Base-by-base conservation (phyloP, 2,113 vertebrate genomes). In the Tretioscincus oriximinensis region DNA sequence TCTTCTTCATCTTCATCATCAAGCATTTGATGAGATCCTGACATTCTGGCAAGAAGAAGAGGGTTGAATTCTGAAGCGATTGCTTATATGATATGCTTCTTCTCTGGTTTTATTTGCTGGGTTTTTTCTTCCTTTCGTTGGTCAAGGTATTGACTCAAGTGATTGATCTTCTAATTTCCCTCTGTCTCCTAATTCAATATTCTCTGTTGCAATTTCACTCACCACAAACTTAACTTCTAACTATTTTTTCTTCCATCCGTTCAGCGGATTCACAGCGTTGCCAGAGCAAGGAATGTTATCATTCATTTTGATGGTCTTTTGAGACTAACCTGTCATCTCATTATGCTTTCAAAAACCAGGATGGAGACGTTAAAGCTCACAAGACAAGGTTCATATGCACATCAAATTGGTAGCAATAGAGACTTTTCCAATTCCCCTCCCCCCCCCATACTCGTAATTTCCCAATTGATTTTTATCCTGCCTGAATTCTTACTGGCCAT, bases 171-270 rank as follows among this genome's bases (percentile, higher is more conserved):
- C 64, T 72, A 29, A 80, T 60, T 69, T 72, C 24, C n/a, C 20
- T 24, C 22, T 29, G 35, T 31, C 58, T 64, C 41, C 41, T 80
- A 71, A 80, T 80, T 64, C 68, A 80, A 72, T 72, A 71, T 29
- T 69, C 61, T 64, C 20, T 72, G 78, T 73, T 80, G 68, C 72
- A 72, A 80, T 80, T 72, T 80, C 64, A 69, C 64, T 60, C 69
- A 26, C 58, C 31, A 26, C 60, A 1, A 31, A 65, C 45, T 73
- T 24, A 28, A 28, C 22, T 64, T 65, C 41, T 45, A 49, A 73
- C 21, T 41, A 49, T 80, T 61, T 65, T 49, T 26, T 29, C 64
- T 28, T 28, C 11, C 64, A 14, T n/a, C 26, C 64, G 8, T n/a
- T 29, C 3, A 3, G 10, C 12, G 16, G 51, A 14, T 54, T 54